Conservation (phyloP, 2,113 vertebrate species). For the Chitala chitala region DNA sequence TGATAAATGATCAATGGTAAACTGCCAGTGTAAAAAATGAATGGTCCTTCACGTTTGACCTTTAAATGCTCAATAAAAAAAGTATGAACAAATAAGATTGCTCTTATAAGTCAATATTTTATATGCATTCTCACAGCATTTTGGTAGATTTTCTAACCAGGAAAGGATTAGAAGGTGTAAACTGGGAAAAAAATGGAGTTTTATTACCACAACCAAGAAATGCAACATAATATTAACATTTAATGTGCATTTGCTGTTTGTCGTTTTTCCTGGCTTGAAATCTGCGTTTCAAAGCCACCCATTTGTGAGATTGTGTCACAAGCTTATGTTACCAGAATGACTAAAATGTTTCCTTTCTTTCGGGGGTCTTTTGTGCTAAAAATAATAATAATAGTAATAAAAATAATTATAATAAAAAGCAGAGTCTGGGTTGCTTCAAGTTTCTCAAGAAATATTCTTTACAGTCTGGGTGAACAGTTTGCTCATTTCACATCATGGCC, state of each 20-base stretch:
- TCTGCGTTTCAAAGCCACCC: too few species aligned
- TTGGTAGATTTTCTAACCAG: too few species aligned
- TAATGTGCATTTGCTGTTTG: too few species aligned
- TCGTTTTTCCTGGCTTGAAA: too few species aligned
- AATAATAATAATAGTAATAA: neutral
- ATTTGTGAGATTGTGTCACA: too few species aligned
- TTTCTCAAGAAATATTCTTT: constrained; percentile 21
- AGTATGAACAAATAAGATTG: constrained; percentile 27
- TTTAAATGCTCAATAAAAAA: constrained; percentile 19
- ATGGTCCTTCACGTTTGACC: constrained; percentile 34
- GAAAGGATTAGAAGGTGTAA: too few species aligned
- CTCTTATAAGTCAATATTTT: constrained; percentile 14
- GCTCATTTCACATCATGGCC: constrained; percentile 22
- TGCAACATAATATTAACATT: too few species aligned
- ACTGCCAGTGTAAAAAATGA: constrained; percentile 53
- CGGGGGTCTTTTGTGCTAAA: neutral
- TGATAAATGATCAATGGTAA: constrained; percentile 53
- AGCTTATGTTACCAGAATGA: too few species aligned
- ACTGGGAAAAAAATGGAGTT: too few species aligned
- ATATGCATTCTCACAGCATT: too few species aligned
- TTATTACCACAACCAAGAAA: too few species aligned
- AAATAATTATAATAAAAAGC: neutral
- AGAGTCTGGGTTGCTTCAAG: neutral
- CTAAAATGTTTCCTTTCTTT: neutral
- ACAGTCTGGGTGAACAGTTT: constrained; percentile 3